Evolutionary conservation across 2,888 invertebrate genomes (phyloP), one percentile per base, ranked within the genome.

Genomic region (Epinotia nisella): DNA sequence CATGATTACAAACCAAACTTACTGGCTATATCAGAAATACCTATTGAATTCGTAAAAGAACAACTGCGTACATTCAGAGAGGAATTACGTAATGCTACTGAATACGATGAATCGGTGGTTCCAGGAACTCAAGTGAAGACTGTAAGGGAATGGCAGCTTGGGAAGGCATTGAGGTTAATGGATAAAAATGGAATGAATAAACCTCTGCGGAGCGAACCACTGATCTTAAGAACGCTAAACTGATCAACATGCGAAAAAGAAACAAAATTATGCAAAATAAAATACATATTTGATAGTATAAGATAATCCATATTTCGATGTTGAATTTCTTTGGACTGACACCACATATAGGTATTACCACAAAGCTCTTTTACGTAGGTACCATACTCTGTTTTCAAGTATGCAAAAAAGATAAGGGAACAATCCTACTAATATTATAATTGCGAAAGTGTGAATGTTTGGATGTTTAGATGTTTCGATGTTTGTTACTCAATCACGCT

Each of bases 91-190:
- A 84, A 79, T 56, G 84, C 90, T 0, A 92, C 90, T 74, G 90
- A 90, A 77, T 78, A 85, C 0, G 83, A 91, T 71, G 78, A 83
- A 3, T 85, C 87, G 64, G 77, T 84, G 1, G 81, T 93, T 0
- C 93, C 93, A 0, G 93, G 93, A 1, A 90, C 88, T 1, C 81
- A 83, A 75, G 87, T 91, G n/a, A 84, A 82, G 71, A 90, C 89
- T 0, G 68, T 92, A 51, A 84, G 90, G 58, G 93, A 93, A 77
- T 92, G 93, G 93, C 93, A 92, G 77, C 88, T 93, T 76, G 83
- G 86, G 3, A 83, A 79, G 64, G 88, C 88, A 0, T 76, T 92
- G 59, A 78, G 75, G 51, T 76, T 78, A 4, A 71, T 79, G 1
- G 75, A 80, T 4, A 24, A 56, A 55, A 66, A 39, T 41, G 55